These are phyloP conservation scores for Goniozus legneri DNA, from an alignment of 1,140 invertebrate species.

Conservation along the genomic window DNA sequence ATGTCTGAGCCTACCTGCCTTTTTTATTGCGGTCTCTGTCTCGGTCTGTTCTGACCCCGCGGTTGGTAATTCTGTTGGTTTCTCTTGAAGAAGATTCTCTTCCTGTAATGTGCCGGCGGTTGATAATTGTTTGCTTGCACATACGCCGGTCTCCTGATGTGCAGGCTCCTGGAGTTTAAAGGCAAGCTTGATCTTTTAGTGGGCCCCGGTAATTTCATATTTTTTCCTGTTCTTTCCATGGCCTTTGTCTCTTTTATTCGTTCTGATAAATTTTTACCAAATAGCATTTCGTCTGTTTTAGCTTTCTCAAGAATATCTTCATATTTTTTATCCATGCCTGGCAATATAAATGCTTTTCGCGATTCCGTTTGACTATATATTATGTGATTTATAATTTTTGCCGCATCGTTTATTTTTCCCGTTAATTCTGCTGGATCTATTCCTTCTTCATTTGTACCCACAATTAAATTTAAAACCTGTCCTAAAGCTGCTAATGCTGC, in stretches of 20 bases:
- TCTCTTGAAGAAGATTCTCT: not conserved
- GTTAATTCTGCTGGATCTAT: not conserved
- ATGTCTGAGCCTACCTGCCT: not conserved
- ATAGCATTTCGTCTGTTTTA: slow-evolving; percentile 2
- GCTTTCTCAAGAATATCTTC: not conserved
- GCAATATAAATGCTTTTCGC: not conserved
- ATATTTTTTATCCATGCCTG: not conserved
- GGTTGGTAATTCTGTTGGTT: not conserved
- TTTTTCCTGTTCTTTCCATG: not conserved
- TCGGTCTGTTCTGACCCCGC: not conserved
- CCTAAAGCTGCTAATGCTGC: not conserved
- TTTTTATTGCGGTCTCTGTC: not conserved
- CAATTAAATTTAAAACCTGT: not conserved
- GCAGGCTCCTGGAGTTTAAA: not conserved
- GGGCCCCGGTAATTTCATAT: not conserved
- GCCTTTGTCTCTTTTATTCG: not conserved
- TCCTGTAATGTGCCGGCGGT: not conserved
- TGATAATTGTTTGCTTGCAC: not conserved
- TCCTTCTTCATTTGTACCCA: not conserved
- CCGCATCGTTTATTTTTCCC: not conserved
- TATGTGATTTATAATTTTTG: not conserved
- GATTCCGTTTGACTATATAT: not conserved
- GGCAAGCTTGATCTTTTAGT: not conserved
- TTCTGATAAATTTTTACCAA: not conserved
- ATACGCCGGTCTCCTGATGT: not conserved